These are phyloP conservation scores for Zosterops pallidus DNA, from an alignment of 2,113 vertebrate species.

Conservation along the genomic window DNA sequence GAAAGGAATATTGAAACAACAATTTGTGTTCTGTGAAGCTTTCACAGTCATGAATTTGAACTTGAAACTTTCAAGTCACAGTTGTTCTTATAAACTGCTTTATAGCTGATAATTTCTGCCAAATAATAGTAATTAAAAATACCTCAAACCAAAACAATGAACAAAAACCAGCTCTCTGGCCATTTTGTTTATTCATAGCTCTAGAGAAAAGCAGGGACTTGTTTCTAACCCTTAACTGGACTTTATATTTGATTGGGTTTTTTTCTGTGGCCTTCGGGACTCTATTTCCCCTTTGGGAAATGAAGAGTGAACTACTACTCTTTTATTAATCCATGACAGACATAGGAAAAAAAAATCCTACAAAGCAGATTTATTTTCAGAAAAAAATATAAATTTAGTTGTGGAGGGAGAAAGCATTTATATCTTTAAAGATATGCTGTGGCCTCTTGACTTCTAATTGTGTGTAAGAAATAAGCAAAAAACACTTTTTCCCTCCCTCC, in stretches of 20 bases:
- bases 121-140: not conserved
- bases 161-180: accelerated
- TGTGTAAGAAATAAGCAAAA: not conserved
- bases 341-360: not conserved
- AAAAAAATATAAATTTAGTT: not conserved
- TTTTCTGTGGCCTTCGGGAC: not conserved
- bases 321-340: not conserved
- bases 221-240: not conserved
- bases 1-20: not conserved
- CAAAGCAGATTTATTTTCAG: not conserved
- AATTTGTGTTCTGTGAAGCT: not conserved
- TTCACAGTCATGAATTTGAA: not conserved
- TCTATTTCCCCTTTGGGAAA: not conserved
- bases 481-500: accelerated
- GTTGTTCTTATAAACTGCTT: not conserved
- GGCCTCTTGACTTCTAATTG: not conserved
- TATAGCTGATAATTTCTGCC: not conserved
- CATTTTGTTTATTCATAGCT: not conserved
- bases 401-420: accelerated
- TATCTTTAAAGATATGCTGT: not conserved
- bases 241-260: not conserved
- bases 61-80: too few species aligned
- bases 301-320: not conserved
- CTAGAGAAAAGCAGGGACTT: not conserved
- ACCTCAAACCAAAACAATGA: not conserved